phyloP scores from a whole-genome alignment of 2,888 invertebrate genomes.

The Prosapia bicincta region DNA sequence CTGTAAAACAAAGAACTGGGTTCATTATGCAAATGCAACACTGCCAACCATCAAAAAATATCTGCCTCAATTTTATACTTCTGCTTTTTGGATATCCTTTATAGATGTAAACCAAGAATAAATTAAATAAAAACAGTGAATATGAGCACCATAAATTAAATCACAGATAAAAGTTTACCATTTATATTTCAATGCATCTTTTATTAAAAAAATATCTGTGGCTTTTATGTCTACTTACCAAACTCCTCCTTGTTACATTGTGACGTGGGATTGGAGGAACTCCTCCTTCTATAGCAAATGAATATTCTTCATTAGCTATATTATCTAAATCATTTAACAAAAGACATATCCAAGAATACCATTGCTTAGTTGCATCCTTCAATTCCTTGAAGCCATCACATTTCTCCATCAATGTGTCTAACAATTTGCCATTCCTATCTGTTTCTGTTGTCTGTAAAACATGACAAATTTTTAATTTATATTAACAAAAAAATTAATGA shows the following conservation, averaged over 20 bases:
- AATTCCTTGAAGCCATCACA: constrained; percentile 22
- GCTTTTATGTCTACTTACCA: too few relatives aligned
- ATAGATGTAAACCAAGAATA: too few relatives aligned
- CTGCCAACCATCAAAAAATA: too few relatives aligned
- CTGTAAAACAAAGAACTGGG: too few relatives aligned
- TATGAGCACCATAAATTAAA: too few relatives aligned
- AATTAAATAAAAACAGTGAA: too few relatives aligned
- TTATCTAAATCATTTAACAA: not conserved
- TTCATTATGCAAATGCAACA: too few relatives aligned
- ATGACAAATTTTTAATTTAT: not conserved
- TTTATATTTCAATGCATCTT: too few relatives aligned
- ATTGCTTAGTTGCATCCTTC: constrained; percentile 21
- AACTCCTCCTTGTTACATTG: constrained; percentile 50
- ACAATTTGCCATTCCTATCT: constrained; percentile 25
- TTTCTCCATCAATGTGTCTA: constrained; percentile 31
- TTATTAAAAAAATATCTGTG: too few relatives aligned
- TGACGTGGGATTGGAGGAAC: constrained; percentile 56
- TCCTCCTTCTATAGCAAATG: constrained; percentile 51
- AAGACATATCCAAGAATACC: constrained; percentile 33
- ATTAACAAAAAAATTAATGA: not conserved
- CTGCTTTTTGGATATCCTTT: too few relatives aligned
- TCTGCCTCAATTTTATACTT: too few relatives aligned
- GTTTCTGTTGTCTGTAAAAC: constrained; percentile 25
- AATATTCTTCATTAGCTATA: not conserved
- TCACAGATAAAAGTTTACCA: too few relatives aligned